Evolutionary conservation across 2,113 vertebrate species (phyloP), one percentile per base, ranked within the genome.

Genomic region (Corynorhinus townsendii): DNA sequence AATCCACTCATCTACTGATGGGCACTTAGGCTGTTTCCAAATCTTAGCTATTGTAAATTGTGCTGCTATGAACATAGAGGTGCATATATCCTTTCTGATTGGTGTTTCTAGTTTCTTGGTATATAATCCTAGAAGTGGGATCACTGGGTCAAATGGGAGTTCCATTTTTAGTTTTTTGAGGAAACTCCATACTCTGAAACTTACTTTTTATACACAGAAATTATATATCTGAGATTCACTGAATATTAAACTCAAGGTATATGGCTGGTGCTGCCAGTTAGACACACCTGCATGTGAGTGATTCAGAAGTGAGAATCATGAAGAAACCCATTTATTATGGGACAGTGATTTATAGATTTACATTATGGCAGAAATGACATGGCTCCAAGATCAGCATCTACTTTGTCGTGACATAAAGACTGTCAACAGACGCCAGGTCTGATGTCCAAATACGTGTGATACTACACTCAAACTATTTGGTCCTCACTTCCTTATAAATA

Each of bases 381-480:
- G 9, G 10, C 2, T 81, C 24, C 8, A 80, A 30, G 5, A 11
- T 64, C 7, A 47, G 20, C 4, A 11, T 15, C 30, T 38, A 38
- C 45, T 66, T 43, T 38, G 47, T 64, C 30, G 68, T 19, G 30
- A 3, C 11, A 54, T 84, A 75, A 35, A n/a, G 6, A 38, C 22
- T 7, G 0, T 7, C 14, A 35, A 59, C 5, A n/a, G 35, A 28
- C 12, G 7, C 24, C 24, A 71, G 7, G 0, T 49, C 16, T 43
- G n/a, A 77, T 59, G 24, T 56, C 7, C 43, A 64, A 84, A 33
- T 64, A 3, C 3, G 75, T 19, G 10, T 16, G 71, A 73, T 49
- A 14, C 11, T 76, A 11, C 14, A 49, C 4, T 79, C 15, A 54
- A 76, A 17, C 2, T 85, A 4, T 64, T 59, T 89, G 38, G 26